phyloP scores from a whole-genome alignment of 2,888 invertebrate species.

The Melinopterus prodromus region DNA sequence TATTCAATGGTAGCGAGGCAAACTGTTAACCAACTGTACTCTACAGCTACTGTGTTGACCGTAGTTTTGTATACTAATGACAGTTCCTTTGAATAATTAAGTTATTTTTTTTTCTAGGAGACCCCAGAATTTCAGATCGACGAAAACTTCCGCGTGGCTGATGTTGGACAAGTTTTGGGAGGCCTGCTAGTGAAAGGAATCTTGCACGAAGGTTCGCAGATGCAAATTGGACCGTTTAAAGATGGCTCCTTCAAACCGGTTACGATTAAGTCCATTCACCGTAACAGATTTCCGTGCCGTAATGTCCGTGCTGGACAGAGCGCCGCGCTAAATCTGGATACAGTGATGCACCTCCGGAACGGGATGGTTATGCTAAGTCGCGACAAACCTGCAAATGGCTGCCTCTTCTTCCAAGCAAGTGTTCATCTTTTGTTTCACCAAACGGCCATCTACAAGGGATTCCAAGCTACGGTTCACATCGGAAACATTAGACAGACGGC shows the following conservation, averaged over 20 bases:
- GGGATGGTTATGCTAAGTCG: constrained; percentile 85
- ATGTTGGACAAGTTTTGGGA: constrained; percentile 84
- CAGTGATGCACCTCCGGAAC: constrained; percentile 72
- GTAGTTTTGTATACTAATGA: too few relatives aligned
- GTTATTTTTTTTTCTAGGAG: constrained; percentile 62
- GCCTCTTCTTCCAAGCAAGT: constrained; percentile 74
- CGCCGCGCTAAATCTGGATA: constrained; percentile 80
- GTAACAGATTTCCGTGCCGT: constrained; percentile 91
- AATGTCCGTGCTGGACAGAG: constrained; percentile 90
- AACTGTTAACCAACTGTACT: too few relatives aligned
- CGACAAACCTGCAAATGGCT: constrained; percentile 58
- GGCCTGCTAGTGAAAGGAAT: constrained; percentile 86
- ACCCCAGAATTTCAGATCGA: constrained; percentile 91
- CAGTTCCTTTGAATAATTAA: too few relatives aligned
- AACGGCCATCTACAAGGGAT: constrained; percentile 82
- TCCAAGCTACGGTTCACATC: constrained; percentile 93
- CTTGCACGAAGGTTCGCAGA: constrained; percentile 82
- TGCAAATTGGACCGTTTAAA: constrained; percentile 79
- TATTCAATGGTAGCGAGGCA: too few relatives aligned
- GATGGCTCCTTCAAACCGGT: constrained; percentile 82
- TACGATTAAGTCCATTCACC: constrained; percentile 84
- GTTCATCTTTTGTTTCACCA: constrained; percentile 90
- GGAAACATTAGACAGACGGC: constrained; percentile 96
- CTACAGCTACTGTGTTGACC: too few relatives aligned
- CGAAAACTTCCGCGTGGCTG: constrained; percentile 88